These are phyloP conservation scores for Entomobrya proxima DNA, from an alignment of 2,888 invertebrate genomes.

Conservation along the genomic window DNA sequence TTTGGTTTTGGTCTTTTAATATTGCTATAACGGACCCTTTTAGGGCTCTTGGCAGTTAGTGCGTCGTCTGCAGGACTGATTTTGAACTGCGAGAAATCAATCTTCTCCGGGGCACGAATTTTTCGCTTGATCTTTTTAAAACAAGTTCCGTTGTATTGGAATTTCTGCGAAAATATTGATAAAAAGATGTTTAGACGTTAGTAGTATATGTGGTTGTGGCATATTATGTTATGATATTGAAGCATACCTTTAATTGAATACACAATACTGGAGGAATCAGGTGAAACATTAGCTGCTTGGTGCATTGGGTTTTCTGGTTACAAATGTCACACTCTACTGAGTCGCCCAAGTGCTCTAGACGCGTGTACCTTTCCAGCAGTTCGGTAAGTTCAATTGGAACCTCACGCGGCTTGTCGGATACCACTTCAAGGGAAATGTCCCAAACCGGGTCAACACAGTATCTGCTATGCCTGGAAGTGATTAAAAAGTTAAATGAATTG, in stretches of 20 bases:
- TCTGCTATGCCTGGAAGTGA: neutral
- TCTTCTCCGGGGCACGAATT: neutral
- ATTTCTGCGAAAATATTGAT: neutral
- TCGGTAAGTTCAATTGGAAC: neutral
- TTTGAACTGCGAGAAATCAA: constrained; percentile 4
- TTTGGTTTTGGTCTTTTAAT: too few relatives aligned
- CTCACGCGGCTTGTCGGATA: neutral
- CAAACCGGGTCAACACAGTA: constrained; percentile 21
- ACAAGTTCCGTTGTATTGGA: neutral
- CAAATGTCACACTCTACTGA: neutral
- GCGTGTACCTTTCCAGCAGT: neutral
- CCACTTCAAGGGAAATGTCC: neutral
- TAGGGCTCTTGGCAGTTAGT: too few relatives aligned
- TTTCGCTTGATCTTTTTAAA: neutral
- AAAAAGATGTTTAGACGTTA: neutral
- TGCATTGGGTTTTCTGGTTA: neutral
- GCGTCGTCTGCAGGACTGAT: too few relatives aligned
- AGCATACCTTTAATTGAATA: constrained; percentile 41
- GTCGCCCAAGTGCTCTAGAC: neutral
- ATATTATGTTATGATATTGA: neutral
- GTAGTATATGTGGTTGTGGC: neutral
- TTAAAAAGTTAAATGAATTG: neutral
- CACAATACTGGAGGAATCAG: neutral
- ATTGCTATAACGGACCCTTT: too few relatives aligned
- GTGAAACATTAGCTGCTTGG: constrained; percentile 5